Percentiles rank a stretch among this genome's conserved stretches.
Conservation (phyloP, 2,113 vertebrate genomes). For the Istiophorus platypterus region DNA sequence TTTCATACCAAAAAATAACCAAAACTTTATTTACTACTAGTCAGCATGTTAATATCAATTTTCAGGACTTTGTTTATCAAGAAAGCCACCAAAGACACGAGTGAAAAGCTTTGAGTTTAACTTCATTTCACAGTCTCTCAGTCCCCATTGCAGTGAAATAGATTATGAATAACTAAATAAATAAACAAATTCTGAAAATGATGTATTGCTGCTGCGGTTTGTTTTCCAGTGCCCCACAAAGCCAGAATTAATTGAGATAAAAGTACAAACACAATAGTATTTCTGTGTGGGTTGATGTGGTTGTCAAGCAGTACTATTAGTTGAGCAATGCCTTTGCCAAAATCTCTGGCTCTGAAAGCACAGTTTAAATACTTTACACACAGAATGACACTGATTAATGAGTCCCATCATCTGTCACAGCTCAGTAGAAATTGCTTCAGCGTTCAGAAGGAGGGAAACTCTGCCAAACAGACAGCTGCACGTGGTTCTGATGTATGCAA, state of each 20-base stretch:
- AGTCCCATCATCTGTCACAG: slow-evolving; percentile 77
- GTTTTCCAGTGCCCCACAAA: not conserved
- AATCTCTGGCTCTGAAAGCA: slow-evolving; percentile 62
- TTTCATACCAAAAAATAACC: not conserved
- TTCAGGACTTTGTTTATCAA: slow-evolving; percentile 3
- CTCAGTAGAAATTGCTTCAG: slow-evolving; percentile 74
- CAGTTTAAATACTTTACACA: slow-evolving; percentile 67
- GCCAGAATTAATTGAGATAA: slow-evolving; percentile 10
- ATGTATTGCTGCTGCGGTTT: slow-evolving; percentile 9
- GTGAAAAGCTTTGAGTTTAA: slow-evolving; percentile 11
- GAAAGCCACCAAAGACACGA: not conserved
- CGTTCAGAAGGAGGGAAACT: slow-evolving; percentile 63
- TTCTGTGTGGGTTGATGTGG: slow-evolving; percentile 19
- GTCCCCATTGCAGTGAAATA: not conserved
- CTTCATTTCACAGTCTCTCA: not conserved
- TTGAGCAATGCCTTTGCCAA: slow-evolving; percentile 55
- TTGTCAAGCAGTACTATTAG: slow-evolving; percentile 49
- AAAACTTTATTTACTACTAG: not conserved
- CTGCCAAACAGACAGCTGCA: slow-evolving; percentile 78
- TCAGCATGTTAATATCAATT: not conserved
- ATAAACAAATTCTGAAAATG: not conserved
- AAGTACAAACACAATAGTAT: slow-evolving; percentile 6
- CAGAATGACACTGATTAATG: slow-evolving; percentile 77
- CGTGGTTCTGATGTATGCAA: slow-evolving; percentile 57
- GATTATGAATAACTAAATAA: slow-evolving; percentile 9